Conservation (phyloP, 1,140 invertebrate species). For the Aphis gossypii region DNA sequence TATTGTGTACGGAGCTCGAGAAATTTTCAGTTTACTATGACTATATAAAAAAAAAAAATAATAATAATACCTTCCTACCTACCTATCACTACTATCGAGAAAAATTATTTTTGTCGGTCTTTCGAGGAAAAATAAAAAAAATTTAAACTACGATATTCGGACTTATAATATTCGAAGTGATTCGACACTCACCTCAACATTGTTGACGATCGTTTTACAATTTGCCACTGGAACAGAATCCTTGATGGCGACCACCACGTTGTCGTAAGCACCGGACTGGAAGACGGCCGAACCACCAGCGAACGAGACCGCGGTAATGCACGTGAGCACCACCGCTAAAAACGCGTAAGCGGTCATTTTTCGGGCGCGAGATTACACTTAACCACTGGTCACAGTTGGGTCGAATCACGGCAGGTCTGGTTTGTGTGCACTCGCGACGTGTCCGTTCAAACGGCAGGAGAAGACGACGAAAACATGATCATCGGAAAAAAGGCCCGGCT, state of each 20-base stretch:
- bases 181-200: constrained; percentile 36
- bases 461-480: neutral
- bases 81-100: neutral
- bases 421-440: neutral
- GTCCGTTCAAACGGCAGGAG: neutral
- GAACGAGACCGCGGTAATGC: neutral
- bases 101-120: neutral
- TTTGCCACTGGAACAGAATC: constrained; percentile 37
- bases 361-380: neutral
- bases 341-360: neutral
- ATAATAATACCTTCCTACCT: no score
- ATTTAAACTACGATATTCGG: neutral
- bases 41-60: neutral
- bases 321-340: neutral
- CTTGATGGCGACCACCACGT: constrained; percentile 46
- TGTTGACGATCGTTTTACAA: constrained; percentile 43
- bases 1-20: neutral
- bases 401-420: neutral
- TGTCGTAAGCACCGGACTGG: constrained; percentile 44
- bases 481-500: neutral
- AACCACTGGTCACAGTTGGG: neutral
- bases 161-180: no score
- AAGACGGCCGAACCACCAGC: constrained; percentile 32
- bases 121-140: neutral
- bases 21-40: neutral